Evolutionary conservation across 1,140 invertebrate species (phyloP).

Genomic region (fruit fly (Drosophila melanogaster)): Release_6_plus_ISO1_MT NT_033777.3:25523501-25524000

Average conservation of each 20-base stretch:
- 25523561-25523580: slow-evolving; percentile 22
- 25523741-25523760: slow-evolving; percentile 26
- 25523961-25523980: slow-evolving; percentile 11
- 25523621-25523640: slow-evolving; percentile 27
- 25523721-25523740: slow-evolving; percentile 45
- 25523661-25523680: slow-evolving; percentile 52
- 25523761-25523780: slow-evolving; percentile 10
- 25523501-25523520: slow-evolving; percentile 6
- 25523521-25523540: slow-evolving; percentile 2
- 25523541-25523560: slow-evolving; percentile 7
- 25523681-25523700: slow-evolving; percentile 55
- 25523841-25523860: slow-evolving; percentile 36
- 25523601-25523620: slow-evolving; percentile 34
- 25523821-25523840: neutral
- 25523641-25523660: slow-evolving; percentile 17
- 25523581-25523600: slow-evolving; percentile 24
- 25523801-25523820: slow-evolving; percentile 59
- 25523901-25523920: slow-evolving; percentile 20
- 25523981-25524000: slow-evolving; percentile 11
- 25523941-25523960: slow-evolving; percentile 38
- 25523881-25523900: slow-evolving; percentile 27
- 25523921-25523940: slow-evolving; percentile 20
- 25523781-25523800: slow-evolving; percentile 77
- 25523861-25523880: slow-evolving; percentile 71
- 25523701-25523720: slow-evolving; percentile 31